Conservation (phyloP, 2,113 vertebrate species). For the Mustela nigripes region DNA sequence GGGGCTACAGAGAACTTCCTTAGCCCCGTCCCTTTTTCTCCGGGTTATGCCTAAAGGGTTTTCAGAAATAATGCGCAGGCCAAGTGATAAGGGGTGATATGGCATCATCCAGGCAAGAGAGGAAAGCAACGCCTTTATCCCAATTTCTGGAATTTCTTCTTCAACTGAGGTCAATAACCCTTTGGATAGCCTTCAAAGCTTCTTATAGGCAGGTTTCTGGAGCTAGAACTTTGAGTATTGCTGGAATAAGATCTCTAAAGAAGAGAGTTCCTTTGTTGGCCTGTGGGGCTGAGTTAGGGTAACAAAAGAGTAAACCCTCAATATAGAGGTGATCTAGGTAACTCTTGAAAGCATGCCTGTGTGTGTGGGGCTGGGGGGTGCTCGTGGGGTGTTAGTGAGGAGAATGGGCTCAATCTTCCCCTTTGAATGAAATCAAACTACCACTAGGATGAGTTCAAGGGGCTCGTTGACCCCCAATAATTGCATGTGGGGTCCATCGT, state of each 20-base stretch:
- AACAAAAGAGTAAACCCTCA: neutral
- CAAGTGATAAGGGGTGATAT: neutral
- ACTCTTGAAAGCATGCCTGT: neutral
- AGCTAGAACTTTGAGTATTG: slow-evolving; percentile 12
- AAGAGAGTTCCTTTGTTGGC: neutral
- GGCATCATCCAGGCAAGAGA: neutral
- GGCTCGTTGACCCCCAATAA: neutral
- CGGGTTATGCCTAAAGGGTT: neutral
- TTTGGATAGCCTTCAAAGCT: neutral
- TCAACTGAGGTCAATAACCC: neutral
- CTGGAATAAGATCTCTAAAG: neutral
- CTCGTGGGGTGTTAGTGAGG: neutral
- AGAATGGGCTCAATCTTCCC: neutral
- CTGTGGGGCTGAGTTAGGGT: neutral
- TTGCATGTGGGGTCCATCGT: rapidly evolving
- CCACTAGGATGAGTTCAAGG: neutral
- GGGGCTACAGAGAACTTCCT: neutral
- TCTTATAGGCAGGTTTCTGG: neutral
- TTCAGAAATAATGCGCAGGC: neutral
- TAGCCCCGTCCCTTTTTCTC: neutral
- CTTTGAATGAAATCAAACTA: neutral
- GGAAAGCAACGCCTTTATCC: neutral
- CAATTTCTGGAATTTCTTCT: slow-evolving; percentile 3
- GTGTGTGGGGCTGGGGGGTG: rapidly evolving
- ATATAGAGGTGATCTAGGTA: neutral